These are phyloP conservation scores for Heliconius ethilla DNA, from an alignment of 2,888 invertebrate genomes.

Conservation along the genomic window DNA sequence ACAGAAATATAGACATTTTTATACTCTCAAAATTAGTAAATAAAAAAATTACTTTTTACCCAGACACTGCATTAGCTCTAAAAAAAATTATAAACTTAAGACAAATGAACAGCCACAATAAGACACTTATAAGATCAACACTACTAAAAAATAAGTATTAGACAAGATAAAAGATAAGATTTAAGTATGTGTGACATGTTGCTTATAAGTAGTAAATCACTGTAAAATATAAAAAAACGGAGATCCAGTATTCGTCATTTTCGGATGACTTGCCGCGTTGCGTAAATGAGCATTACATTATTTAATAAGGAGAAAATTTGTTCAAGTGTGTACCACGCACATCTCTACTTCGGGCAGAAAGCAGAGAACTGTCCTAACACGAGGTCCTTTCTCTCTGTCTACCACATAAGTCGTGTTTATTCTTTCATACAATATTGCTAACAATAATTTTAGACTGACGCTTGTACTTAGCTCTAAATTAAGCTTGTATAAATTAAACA, in stretches of 20 bases:
- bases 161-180: constrained; percentile 1
- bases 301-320: neutral
- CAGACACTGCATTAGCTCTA: neutral
- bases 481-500: too few species aligned
- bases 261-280: too few species aligned
- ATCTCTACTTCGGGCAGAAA: neutral
- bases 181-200: neutral
- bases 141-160: neutral
- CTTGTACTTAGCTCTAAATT: too few species aligned
- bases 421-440: too few species aligned
- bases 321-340: neutral
- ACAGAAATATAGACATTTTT: too few species aligned
- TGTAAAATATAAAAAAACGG: neutral
- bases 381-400: neutral
- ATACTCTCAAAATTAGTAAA: too few species aligned
- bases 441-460: too few species aligned
- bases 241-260: too few species aligned
- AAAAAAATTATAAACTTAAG: neutral
- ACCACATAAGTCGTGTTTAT: neutral
- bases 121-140: neutral
- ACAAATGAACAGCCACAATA: neutral
- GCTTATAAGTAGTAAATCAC: neutral
- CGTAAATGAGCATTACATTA: too few species aligned
- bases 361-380: neutral
- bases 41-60: too few species aligned